Conservation (phyloP, 2,888 invertebrate species). For the Sympetrum striolatum region DNA sequence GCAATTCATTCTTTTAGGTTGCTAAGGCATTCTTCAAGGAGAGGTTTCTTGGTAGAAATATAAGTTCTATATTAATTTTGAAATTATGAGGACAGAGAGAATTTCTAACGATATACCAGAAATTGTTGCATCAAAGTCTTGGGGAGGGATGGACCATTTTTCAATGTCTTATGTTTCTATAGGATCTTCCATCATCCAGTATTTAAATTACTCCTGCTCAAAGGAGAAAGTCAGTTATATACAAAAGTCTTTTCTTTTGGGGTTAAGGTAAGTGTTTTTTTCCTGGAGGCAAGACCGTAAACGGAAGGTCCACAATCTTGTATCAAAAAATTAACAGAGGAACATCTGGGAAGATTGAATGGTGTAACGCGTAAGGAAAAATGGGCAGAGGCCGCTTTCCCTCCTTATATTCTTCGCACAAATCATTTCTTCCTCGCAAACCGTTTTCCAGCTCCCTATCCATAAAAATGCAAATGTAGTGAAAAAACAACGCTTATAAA, state of each 20-base stretch:
- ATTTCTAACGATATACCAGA: no score
- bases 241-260: neutral
- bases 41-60: no score
- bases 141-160: no score
- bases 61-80: no score
- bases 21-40: no score
- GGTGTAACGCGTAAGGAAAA: neutral
- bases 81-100: no score
- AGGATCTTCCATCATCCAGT: no score
- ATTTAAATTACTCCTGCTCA: no score
- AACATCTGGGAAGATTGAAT: neutral
- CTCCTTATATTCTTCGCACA: neutral
- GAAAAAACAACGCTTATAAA: neutral
- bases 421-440: neutral
- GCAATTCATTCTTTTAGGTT: no score
- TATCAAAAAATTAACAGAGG: neutral
- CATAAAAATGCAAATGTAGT: neutral
- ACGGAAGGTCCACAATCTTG: neutral
- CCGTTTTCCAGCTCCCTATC: neutral
- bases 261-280: neutral
- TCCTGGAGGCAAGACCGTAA: neutral
- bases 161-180: no score
- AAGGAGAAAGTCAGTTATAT: no score
- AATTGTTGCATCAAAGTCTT: no score
- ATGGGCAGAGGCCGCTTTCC: neutral